A percentile compares a stretch with the other conserved stretches of the same genome.
Evolutionary conservation across 2,113 vertebrate genomes (phyloP).

Genomic region (Percina caprodes): DNA sequence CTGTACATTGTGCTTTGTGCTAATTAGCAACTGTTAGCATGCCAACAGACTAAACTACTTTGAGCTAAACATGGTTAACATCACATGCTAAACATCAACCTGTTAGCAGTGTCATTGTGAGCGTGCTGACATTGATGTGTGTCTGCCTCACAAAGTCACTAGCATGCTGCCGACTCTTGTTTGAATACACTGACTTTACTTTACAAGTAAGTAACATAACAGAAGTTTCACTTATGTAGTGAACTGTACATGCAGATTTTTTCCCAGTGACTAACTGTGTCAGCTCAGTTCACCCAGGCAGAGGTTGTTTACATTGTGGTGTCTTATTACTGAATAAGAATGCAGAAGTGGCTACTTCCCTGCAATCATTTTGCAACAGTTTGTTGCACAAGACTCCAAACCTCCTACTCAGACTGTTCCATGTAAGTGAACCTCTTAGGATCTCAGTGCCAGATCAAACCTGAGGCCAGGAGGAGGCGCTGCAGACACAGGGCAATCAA

Average conservation of each 20-base stretch:
- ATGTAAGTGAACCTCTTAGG: neutral
- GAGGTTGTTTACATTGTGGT: neutral
- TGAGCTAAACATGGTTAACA: neutral
- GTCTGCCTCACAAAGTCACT: neutral
- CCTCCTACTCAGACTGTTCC: neutral
- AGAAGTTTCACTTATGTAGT: neutral
- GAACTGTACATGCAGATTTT: neutral
- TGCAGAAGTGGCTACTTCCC: neutral
- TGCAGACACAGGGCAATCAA: neutral
- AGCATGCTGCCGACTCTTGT: too few species aligned
- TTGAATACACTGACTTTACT: too few species aligned
- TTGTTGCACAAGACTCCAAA: neutral
- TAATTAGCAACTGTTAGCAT: too few species aligned
- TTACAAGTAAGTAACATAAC: too few species aligned
- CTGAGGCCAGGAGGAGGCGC: slow-evolving; percentile 16
- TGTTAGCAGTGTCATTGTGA: neutral
- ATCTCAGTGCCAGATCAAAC: neutral
- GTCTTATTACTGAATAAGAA: neutral
- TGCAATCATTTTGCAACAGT: neutral
- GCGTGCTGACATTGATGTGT: neutral
- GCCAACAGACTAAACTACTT: neutral
- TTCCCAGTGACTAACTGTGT: neutral
- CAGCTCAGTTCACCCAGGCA: neutral
- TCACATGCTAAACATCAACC: neutral
- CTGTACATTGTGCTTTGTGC: neutral